phyloP scores from a whole-genome alignment of 2,797 vertebrate species.

The Semotilus atromaculatus region DNA sequence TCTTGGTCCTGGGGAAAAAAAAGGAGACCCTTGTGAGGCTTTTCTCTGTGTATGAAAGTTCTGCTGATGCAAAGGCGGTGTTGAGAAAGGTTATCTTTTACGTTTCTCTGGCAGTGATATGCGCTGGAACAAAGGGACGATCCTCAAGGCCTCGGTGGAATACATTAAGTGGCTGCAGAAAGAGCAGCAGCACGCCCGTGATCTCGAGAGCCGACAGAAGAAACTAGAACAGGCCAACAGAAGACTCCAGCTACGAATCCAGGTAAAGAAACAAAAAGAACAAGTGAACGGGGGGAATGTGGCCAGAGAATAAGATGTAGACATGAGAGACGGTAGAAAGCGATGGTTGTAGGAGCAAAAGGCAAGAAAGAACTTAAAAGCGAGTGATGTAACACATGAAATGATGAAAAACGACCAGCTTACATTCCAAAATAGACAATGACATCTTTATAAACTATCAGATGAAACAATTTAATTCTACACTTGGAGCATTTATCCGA shows the following conservation, averaged over 20 bases:
- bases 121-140: constrained; percentile 99
- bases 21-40: constrained; percentile 81
- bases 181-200: constrained; percentile 95
- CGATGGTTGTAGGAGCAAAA: neutral
- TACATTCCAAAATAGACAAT: neutral
- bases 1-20: constrained; percentile 90
- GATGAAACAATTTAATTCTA: neutral
- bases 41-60: constrained; percentile 80
- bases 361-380: neutral
- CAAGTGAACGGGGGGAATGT: neutral
- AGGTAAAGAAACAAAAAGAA: constrained; percentile 79
- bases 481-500: neutral
- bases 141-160: constrained; percentile 99
- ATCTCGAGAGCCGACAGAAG: constrained; percentile 95
- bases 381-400: neutral
- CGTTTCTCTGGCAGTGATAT: constrained; percentile 87
- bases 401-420: neutral
- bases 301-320: constrained; percentile 19
- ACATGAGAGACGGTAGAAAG: neutral
- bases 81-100: constrained; percentile 68
- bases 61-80: constrained; percentile 87
- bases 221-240: constrained; percentile 96
- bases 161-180: constrained; percentile 99
- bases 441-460: neutral
- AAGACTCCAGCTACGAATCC: constrained; percentile 92